These are phyloP conservation scores for Silurus lanzhouensis DNA, from an alignment of 2,797 vertebrate genomes.

Conservation along the genomic window DNA sequence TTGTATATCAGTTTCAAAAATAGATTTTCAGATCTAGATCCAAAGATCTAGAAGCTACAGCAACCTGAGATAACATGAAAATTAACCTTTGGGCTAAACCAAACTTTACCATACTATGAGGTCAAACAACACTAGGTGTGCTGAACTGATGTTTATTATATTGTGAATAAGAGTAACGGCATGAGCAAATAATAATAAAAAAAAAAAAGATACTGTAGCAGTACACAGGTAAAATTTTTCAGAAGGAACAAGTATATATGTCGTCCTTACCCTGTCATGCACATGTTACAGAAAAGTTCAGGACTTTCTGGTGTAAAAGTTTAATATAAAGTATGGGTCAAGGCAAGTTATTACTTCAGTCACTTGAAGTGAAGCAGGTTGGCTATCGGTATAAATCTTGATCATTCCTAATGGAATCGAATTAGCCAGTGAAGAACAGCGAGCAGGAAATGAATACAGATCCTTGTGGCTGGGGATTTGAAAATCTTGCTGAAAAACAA, in stretches of 20 bases:
- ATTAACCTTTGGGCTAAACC: not conserved
- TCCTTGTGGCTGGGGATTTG: conserved; percentile 45
- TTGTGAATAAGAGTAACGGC: too few relatives aligned
- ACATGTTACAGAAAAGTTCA: not conserved
- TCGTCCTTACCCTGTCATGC: not conserved
- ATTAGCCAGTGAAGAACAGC: conserved; percentile 59
- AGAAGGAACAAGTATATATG: not conserved
- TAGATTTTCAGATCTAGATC: not conserved
- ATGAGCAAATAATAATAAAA: not conserved
- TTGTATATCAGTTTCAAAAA: not conserved
- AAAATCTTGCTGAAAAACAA: conserved; percentile 49
- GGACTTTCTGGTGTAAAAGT: not conserved
- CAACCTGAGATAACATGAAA: not conserved
- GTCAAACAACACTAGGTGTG: not conserved
- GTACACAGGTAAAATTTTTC: not conserved
- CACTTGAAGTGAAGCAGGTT: conserved; percentile 60
- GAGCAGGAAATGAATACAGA: conserved; percentile 61
- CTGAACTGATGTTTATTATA: not conserved
- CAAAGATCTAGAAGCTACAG: not conserved
- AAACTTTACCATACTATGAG: not conserved
- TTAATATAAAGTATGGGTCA: conserved; percentile 29
- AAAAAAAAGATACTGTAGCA: not conserved
- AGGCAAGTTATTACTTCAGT: conserved; percentile 60
- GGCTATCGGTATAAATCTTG: conserved; percentile 60
- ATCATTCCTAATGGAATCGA: conserved; percentile 64